These are phyloP conservation scores for Phenganax marumi DNA, from an alignment of 92 coral and sea anemone genomes.

Conservation along the genomic window DNA sequence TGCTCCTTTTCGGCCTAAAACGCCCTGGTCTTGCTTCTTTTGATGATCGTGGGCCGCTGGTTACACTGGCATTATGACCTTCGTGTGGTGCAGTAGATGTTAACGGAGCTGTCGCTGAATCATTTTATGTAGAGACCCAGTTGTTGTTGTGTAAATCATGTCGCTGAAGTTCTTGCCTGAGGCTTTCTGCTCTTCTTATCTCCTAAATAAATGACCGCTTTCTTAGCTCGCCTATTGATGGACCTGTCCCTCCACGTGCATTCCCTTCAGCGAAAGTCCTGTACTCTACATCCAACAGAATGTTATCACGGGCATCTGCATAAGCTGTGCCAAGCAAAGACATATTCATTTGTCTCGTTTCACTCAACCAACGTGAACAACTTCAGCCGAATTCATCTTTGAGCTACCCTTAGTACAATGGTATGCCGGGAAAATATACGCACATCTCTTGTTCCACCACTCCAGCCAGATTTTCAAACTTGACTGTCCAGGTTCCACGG, in stretches of 20 bases:
- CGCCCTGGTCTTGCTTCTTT: constrained; percentile 5
- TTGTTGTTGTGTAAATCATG: constrained; percentile 4
- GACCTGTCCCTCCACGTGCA: constrained; percentile 20
- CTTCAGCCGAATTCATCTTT: constrained; percentile 21
- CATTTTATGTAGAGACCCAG: background rate
- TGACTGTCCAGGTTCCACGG: background rate
- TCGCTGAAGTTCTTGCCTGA: constrained; percentile 1
- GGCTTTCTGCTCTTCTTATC: background rate
- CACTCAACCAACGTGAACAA: constrained; percentile 17
- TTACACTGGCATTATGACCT: constrained; percentile 13
- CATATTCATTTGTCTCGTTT: constrained; percentile 25
- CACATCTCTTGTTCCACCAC: constrained; percentile 25
- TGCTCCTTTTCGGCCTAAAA: constrained; percentile 6
- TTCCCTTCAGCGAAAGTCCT: constrained; percentile 7
- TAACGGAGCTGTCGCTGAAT: background rate
- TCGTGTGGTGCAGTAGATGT: constrained; percentile 15
- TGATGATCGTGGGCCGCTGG: constrained; percentile 2
- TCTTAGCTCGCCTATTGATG: background rate
- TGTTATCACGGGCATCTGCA: constrained; percentile 23
- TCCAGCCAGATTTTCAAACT: constrained; percentile 12
- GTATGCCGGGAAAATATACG: constrained; percentile 12
- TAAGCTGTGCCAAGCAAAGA: constrained; percentile 11
- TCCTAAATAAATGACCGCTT: background rate
- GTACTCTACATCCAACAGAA: constrained; percentile 20
- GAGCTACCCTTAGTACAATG: background rate